Base-by-base conservation (phyloP, 2,797 vertebrate species). In the Lepus townsendii region DNA sequence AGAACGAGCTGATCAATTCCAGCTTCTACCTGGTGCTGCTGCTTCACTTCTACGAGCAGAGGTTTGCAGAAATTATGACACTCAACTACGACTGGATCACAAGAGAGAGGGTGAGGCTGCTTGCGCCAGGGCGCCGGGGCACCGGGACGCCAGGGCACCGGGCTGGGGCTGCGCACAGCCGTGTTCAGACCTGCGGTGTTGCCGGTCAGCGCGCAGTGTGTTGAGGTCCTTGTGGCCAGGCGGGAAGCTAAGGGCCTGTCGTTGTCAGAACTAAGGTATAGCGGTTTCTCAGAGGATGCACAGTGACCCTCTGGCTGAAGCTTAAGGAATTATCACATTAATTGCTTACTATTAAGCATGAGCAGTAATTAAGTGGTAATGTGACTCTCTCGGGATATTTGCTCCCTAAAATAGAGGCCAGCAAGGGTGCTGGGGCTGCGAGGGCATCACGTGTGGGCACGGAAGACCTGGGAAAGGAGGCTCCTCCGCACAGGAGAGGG, bases 21-120 rank as follows among this genome's bases (percentile, higher is more conserved):
- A 88, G 93, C 30, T 72, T 98, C 69, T 97, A 94, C 54, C 97
- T 98, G 83, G 83, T 97, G 32, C 93, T 97, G 52, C 95, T 98
- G 50, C 98, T 97, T 24, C 97, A 97, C 78, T 92, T 97, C 57
- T 98, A 98, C 2, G 95, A 97, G 87, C 88, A 97, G 94, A 97
- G 97, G 17, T 97, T 97, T 89, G 93, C 96, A 10, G 97, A 98
- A 66, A 90, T 98, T 76, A 63, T 87, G 54, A 90, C 96, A 42
- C 95, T 95, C 57, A 98, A 24, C 80, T 35, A 88, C 50, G 71
- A 30, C 42, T 50, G 69, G 17, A 3, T 38, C 2, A 27, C 50
- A 0, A 96, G 96, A 75, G 97, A 95, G 19, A 93, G 69, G 83
- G 96, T 98, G 82, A 97, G 95, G 95, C 54, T 7, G n/a, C 52